These are phyloP conservation scores for Aricia artaxerxes DNA, from an alignment of 2,888 invertebrate species.

Conservation along the genomic window DNA sequence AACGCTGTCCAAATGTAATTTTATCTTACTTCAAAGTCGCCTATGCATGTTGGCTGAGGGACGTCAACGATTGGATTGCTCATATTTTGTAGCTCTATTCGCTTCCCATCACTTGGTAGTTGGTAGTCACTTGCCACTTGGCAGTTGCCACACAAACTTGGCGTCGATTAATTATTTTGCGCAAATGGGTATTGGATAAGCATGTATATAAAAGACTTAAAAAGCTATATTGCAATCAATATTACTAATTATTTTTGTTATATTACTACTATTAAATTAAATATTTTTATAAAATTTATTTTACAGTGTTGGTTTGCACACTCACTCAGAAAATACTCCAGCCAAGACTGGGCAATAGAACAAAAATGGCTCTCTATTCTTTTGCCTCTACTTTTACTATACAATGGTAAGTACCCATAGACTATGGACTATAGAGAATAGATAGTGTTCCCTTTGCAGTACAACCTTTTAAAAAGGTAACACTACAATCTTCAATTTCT, in stretches of 20 bases:
- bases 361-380: conserved; percentile 97
- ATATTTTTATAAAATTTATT: conserved; percentile 34
- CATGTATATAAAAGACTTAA: too few relatives aligned
- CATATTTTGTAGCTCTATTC: too few relatives aligned
- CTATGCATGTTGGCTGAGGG: not conserved
- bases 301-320: conserved; percentile 96
- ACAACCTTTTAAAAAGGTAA: not conserved
- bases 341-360: conserved; percentile 98
- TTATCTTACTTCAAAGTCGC: not conserved
- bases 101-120: too few relatives aligned
- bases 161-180: too few relatives aligned
- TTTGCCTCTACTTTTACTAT: conserved; percentile 91
- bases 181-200: too few relatives aligned
- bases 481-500: too few relatives aligned
- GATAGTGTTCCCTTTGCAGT: not conserved
- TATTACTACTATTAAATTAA: not conserved
- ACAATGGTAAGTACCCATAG: conserved; percentile 85
- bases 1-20: not conserved
- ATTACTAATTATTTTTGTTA: too few relatives aligned
- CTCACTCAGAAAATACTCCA: conserved; percentile 90
- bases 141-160: too few relatives aligned
- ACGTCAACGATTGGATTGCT: not conserved
- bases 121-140: too few relatives aligned
- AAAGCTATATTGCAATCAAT: too few relatives aligned
- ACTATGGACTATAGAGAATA: not conserved